Evolutionary conservation across 2,888 invertebrate genomes (phyloP), one percentile per base, ranked within the genome.

Genomic region (Andricus curvator): DNA sequence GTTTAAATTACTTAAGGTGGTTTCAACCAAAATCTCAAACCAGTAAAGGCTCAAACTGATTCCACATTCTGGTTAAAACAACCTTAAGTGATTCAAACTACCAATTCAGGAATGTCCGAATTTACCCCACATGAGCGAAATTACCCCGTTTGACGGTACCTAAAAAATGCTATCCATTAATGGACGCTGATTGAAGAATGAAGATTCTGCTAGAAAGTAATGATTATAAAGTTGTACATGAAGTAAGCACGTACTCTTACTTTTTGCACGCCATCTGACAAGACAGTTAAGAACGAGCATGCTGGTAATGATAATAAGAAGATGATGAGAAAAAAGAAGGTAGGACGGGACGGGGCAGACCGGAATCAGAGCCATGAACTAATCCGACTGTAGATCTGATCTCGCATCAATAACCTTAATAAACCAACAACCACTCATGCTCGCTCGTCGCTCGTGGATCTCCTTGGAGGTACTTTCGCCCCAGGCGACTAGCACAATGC

Each of bases 401-500:
- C 89, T 89, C 83, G 86, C 89, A 90, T 90, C 89, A 89, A 90
- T 91, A 89, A 89, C 86, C 88, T 90, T 90, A 89, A 90, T 91
- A 90, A 91, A 89, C 90, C 89, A 89, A 89, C 90, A 88, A 88
- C 84, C 88, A 86, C 86, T 88, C 87, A 82, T 83, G 83, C 84
- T 83, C 82, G 81, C 86, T 83, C 78, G 81, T 80, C 78, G 82
- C 85, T 81, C 78, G 80, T 81, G 83, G 79, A 62, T 81, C 82
- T 81, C 81, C 79, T 81, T 84, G 82, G 80, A 77, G 83, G 82
- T 82, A 82, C 83, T 81, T 82, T 81, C 84, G 85, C 86, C 87
- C 84, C 82, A 80, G 86, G 87, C 85, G 84, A 81, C 84, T 85
- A 84, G 84, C 87, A 88, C 88, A 90, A 88, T 60, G 87, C 88